These are phyloP conservation scores for Tympanoctomys barrerae DNA, from an alignment of 2,797 vertebrate species.

Conservation along the genomic window DNA sequence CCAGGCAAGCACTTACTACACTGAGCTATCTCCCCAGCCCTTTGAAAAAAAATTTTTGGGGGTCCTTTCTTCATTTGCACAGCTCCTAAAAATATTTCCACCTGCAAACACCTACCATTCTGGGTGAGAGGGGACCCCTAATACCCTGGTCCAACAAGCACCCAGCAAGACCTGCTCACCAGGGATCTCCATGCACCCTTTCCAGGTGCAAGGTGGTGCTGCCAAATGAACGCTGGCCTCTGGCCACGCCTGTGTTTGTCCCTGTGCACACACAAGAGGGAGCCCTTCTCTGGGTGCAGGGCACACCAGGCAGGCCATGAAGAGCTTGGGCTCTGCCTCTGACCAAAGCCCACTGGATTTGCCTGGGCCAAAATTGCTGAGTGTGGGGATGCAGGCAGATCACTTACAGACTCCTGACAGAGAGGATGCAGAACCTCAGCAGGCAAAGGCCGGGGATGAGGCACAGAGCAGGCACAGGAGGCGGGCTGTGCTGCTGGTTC, in stretches of 20 bases:
- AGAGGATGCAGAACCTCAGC: not conserved
- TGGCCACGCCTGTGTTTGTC: not conserved
- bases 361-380: not conserved
- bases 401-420: not conserved
- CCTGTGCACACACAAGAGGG: too few species aligned
- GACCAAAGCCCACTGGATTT: not conserved
- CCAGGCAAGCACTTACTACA: too few species aligned
- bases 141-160: not conserved
- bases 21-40: too few species aligned
- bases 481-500: not conserved
- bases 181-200: not conserved
- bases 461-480: not conserved
- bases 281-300: too few species aligned
- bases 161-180: not conserved
- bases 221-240: too few species aligned
- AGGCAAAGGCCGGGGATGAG: not conserved
- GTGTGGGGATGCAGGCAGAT: not conserved
- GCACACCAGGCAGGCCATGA: fast-evolving
- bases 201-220: not conserved
- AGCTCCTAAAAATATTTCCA: not conserved
- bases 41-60: too few species aligned
- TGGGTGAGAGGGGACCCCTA: not conserved
- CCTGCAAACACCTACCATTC: not conserved
- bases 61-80: not conserved
- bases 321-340: not conserved